phyloP scores from a whole-genome alignment of 1,140 invertebrate species.

The Micrasema longulum region DNA sequence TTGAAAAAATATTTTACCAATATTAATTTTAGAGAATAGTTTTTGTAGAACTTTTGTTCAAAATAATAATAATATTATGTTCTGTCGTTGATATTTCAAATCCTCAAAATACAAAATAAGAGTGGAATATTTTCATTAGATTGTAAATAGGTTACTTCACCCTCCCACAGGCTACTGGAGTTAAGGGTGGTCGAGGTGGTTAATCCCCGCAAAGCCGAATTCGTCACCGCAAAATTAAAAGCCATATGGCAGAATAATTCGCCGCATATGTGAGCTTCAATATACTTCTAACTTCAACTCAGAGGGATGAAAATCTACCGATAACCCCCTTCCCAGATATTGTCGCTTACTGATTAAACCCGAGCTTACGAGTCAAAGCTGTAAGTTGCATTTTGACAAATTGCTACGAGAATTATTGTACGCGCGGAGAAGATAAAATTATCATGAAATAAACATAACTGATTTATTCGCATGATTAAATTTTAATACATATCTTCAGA shows the following conservation, averaged over 20 bases:
- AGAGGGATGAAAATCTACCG: no score
- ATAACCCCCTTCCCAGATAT: neutral
- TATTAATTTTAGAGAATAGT: no score
- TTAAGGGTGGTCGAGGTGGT: conserved; percentile 35
- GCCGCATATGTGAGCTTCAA: conserved; percentile 49
- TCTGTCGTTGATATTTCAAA: no score
- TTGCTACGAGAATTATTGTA: conserved; percentile 6
- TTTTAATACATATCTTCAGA: no score
- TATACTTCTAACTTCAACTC: neutral
- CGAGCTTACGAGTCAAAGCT: neutral
- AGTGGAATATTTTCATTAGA: no score
- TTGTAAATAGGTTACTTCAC: no score
- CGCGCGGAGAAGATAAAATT: neutral
- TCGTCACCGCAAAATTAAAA: conserved; percentile 56
- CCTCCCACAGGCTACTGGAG: neutral
- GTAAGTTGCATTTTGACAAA: conserved; percentile 31
- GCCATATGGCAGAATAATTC: conserved; percentile 55
- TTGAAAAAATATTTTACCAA: no score
- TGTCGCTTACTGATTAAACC: conserved; percentile 29
- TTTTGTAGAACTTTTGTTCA: no score
- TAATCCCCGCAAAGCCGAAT: conserved; percentile 48
- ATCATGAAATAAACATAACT: no score
- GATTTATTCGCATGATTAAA: no score
- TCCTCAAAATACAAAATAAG: no score
- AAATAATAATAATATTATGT: no score